Base-by-base conservation (phyloP, 2,113 vertebrate genomes). In the Colossoma macropomum region DNA sequence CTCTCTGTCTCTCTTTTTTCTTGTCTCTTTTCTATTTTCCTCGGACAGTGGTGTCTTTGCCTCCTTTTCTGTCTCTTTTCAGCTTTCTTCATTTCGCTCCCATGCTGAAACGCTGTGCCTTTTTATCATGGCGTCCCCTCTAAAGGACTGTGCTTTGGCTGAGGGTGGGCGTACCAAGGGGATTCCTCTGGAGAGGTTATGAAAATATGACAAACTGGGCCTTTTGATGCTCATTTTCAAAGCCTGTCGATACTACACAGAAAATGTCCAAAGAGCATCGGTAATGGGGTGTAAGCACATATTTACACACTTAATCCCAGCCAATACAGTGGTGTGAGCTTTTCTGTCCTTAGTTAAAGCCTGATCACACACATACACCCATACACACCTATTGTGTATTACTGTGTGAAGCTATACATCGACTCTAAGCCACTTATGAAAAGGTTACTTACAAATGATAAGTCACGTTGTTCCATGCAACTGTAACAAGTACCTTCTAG, bases 201-300 rank as follows among this genome's bases (percentile, higher is more conserved):
- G 82, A 91, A 93, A 93, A 94, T 92, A 91, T 91, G 91, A 91
- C 90, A 89, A 90, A 77, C 11, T 27, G 28, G 5, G 38, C 6
- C 34, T 45, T 77, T 48, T 77, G 65, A 77, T 69, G 65, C 62
- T 59, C 41, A 77, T 30, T 28, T 45, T 60, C 34, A 62, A 63
- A 80, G 59, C 28, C 54, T 41, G 69, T 34, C 52, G 23, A 13
- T 41, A 59, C 30, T 72, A 62, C 30, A 23, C 15, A 6, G 1
- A 11, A 45, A 80, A 32, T 69, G 25, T 41, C 34, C 38, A 6
- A 72, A 28, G 27, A 54, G 32, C 66, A 27, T 79, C 25, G 56
- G 48, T 27, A 56, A 79, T 34, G 23, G 11, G 25, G 1, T 27
- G 28, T 7, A 52, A 68, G 38, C 23, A n/a, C n/a, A n/a, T 70